Evolutionary conservation across 1,140 invertebrate genomes (phyloP), one percentile per base, ranked within the genome.

Genomic region (Drosophila pandora): DNA sequence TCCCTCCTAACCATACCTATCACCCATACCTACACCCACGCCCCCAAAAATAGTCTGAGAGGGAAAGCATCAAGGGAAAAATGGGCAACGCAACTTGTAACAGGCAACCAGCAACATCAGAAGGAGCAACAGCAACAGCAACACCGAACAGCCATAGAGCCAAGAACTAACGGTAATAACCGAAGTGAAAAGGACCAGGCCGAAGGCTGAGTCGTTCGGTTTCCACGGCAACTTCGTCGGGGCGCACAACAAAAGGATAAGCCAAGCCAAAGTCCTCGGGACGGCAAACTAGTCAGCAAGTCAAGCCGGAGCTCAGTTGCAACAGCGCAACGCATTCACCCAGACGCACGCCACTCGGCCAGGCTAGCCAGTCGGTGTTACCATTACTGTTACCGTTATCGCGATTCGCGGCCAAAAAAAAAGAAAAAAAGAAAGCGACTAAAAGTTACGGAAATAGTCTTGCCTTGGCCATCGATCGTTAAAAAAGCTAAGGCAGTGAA

Each of bases 291-390:
- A 75, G 72, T 61, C 69, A 73, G 69, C 45, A 60, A 45, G 81
- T 62, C 81, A 84, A 87, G 82, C 82, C 81, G 73, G 73, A 79
- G 62, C 82, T 85, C 82, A 84, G 81, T 84, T 84, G 81, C 81
- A 87, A 58, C 69, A 81, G 68, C 77, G 74, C 81, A 74, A 84
- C 81, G 77, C 77, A 87, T 84, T 84, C 74, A 77, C 73, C 60
- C 65, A 85, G 81, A 84, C 81, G 82, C 78, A 85, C 61, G 57
- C 60, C 53, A 43, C 13, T 43, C 32, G 9, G 30, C 30, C 1
- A 9, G 30, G 30, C 30, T 3, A 41, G 39, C 4, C 13, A 13
- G 39, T n/a, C n/a, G 13, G 12, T 13, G 41, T 43, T 28, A 28
- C 25, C 25, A 28, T 28, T 28, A 6, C 25, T 28, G 7, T 28